Percentiles rank a stretch among this genome's conserved stretches.
These are phyloP conservation scores for Pristionchus mayeri DNA, from an alignment of 2,888 invertebrate genomes.

Conservation along the genomic window DNA sequence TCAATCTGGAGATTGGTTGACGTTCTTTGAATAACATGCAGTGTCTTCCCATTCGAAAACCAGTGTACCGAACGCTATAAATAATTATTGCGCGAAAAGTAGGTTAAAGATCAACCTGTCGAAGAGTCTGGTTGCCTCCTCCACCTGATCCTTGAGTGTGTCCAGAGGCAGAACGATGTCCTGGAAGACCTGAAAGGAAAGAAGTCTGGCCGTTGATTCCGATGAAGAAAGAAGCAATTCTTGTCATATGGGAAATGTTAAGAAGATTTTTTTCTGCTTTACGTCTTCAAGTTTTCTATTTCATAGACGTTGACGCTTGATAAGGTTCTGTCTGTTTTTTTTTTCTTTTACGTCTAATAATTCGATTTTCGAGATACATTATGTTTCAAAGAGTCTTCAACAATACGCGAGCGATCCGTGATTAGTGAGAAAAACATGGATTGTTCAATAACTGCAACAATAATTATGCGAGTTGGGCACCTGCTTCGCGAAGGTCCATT, in stretches of 20 bases:
- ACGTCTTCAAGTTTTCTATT: too few species aligned
- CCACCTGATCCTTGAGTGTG: constrained; percentile 82
- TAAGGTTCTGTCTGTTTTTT: too few species aligned
- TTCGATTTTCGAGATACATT: neutral
- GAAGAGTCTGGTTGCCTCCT: constrained; percentile 78
- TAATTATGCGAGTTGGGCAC: constrained; percentile 47
- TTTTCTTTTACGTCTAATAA: too few species aligned
- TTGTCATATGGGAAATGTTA: too few species aligned
- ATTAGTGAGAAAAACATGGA: too few species aligned
- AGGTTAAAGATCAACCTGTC: constrained; percentile 79
- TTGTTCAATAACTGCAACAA: neutral
- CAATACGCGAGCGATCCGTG: too few species aligned
- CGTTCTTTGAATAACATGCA: neutral
- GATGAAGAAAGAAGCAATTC: too few species aligned
- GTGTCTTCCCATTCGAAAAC: neutral
- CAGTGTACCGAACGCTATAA: neutral
- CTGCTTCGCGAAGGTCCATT: constrained; percentile 84
- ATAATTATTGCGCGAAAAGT: too few species aligned
- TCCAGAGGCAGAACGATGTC: constrained; percentile 84
- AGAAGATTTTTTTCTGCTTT: too few species aligned
- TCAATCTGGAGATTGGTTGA: too few species aligned
- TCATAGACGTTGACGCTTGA: too few species aligned
- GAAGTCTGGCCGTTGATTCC: neutral
- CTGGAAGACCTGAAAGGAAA: constrained; percentile 81
- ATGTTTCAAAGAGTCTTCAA: neutral